Evolutionary conservation across 2,797 vertebrate species (phyloP), one percentile per base, ranked within the genome.

Genomic region (Falco concolor): DNA sequence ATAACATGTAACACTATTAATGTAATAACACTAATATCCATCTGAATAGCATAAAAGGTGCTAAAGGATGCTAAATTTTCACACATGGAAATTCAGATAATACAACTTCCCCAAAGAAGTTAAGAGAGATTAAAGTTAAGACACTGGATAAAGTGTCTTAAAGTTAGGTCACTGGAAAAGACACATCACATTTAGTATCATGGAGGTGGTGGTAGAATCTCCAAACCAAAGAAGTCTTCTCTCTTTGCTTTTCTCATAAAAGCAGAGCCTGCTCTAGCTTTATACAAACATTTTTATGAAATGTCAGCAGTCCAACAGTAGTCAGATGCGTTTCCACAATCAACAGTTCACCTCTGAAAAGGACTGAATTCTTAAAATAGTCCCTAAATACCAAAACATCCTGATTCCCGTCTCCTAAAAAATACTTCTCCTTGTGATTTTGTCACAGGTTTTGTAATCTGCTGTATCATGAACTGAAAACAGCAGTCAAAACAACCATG

Each of bases 91-190:
- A 52, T 49, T 85, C 56, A 56, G 60, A 52, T 68, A 89, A 92
- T 49, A 82, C 36, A 92, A 65, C 17, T 77, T 80, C 27, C 56
- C 63, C 64, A 30, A 83, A 77, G 52, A 91, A 44, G 9, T 54
- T 91, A 77, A 72, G n/a, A 77, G 79, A 92, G 72, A 96, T 74
- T 84, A 56, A 94, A 90, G 80, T 67, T 72, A 88, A 88, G 20
- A 73, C 79, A 92, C 93, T 40, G 38, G 38, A 40, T 12, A 40
- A 40, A 40, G 38, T 40, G 38, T 40, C 38, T 40, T 40, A 40
- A 40, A 40, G 38, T 40, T 40, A 96, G 89, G 81, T 93, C 91
- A 91, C 49, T 70, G 64, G 49, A 77, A 92, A 93, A 95, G 78
- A 85, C 60, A 78, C 14, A 44, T 14, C 0, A 6, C 20, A 80